Evolutionary conservation across 1,140 invertebrate species (phyloP).

Genomic region (Augochlora pura): DNA sequence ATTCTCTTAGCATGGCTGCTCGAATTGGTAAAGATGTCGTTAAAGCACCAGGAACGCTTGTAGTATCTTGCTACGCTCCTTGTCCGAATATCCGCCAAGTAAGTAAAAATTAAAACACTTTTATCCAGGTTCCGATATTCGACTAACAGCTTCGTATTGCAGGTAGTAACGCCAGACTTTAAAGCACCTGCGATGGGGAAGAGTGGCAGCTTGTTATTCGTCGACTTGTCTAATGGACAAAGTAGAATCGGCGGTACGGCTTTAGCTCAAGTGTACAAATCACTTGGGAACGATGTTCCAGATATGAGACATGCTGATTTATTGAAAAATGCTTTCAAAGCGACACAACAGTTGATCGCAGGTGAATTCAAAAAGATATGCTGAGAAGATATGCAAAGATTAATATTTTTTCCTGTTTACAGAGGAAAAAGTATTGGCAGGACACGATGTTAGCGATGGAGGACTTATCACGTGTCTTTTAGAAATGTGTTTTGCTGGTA

Average conservation of each 20-base stretch:
- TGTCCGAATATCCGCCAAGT: conserved; percentile 92
- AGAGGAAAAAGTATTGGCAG: conserved; percentile 89
- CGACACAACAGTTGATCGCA: conserved; percentile 91
- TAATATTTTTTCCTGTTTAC: conserved; percentile 15
- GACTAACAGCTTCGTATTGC: conserved; percentile 6
- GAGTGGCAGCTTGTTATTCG: conserved; percentile 83
- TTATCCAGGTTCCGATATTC: background rate
- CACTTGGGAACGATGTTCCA: conserved; percentile 90
- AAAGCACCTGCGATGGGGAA: conserved; percentile 83
- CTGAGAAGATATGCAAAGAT: background rate
- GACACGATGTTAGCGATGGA: conserved; percentile 98
- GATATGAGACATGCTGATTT: conserved; percentile 87
- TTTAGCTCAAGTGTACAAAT: conserved; percentile 93
- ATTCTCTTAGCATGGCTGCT: conserved; percentile 98
- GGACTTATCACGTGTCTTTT: conserved; percentile 93
- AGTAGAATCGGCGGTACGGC: conserved; percentile 93
- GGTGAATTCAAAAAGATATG: conserved; percentile 81
- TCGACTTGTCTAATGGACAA: conserved; percentile 85
- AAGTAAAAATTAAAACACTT: conserved; percentile 6
- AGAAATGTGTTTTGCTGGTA: conserved; percentile 97
- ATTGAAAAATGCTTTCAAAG: conserved; percentile 88
- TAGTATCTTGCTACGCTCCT: conserved; percentile 96
- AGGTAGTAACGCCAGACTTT: conserved; percentile 92
- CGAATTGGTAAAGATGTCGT: conserved; percentile 87
- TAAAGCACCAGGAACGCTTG: conserved; percentile 95